Conservation (phyloP, 1,140 invertebrate genomes). For the Calliopsis andreniformis region DNA sequence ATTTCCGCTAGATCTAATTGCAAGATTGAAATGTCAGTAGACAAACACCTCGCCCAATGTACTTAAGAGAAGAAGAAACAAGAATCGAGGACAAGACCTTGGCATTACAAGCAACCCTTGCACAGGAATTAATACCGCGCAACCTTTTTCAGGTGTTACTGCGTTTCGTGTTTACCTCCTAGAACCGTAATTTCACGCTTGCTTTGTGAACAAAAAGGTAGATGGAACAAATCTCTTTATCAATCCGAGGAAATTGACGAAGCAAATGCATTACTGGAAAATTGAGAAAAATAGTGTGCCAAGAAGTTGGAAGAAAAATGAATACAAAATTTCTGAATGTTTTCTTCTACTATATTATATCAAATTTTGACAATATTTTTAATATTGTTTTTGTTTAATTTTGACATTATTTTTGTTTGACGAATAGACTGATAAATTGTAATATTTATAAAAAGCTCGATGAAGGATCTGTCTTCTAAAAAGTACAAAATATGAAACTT, state of each 20-base stretch:
- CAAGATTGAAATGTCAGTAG: constrained; percentile 26
- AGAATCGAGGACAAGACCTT: constrained; percentile 63
- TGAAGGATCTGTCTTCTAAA: no score
- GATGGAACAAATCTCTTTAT: not conserved
- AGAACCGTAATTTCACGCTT: not conserved
- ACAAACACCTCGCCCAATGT: not conserved
- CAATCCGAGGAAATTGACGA: not conserved
- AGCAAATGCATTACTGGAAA: no score
- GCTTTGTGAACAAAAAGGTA: not conserved
- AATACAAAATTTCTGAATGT: no score
- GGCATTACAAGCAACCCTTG: constrained; percentile 58
- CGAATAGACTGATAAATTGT: no score
- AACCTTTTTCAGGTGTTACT: constrained; percentile 46
- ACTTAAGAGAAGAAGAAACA: constrained; percentile 1
- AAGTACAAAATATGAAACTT: no score
- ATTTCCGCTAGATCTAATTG: constrained; percentile 4
- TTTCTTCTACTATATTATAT: no score
- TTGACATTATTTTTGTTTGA: no score
- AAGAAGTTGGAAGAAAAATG: not conserved
- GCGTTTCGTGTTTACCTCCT: not conserved
- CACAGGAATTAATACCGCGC: constrained; percentile 55
- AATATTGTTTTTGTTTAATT: no score
- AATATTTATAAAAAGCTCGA: not conserved
- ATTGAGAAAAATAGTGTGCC: no score
- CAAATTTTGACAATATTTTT: no score